Conservation (phyloP, 2,113 vertebrate genomes). For the Myiozetetes cayanensis region DNA sequence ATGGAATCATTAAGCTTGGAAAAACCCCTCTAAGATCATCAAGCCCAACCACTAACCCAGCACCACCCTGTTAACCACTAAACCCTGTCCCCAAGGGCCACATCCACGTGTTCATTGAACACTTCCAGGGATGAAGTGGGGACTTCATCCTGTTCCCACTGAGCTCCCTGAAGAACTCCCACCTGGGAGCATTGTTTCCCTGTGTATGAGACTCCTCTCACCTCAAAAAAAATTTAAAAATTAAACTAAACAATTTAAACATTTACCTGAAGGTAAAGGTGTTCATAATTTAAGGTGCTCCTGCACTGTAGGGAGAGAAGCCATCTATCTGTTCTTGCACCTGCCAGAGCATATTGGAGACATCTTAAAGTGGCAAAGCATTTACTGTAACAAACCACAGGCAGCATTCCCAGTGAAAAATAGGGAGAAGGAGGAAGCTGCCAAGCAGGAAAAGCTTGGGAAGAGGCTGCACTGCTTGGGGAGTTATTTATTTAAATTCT, state of each 20-base stretch:
- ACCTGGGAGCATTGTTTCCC: background rate
- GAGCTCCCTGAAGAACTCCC: background rate
- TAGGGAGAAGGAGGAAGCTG: background rate
- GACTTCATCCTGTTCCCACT: background rate
- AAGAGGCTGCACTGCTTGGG: background rate
- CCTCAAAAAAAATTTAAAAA: background rate
- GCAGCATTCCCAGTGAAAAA: background rate
- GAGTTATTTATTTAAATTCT: background rate
- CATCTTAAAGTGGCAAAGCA: background rate
- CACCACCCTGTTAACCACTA: background rate
- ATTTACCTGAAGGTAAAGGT: background rate
- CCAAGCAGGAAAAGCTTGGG: background rate
- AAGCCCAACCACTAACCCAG: background rate
- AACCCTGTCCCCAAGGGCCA: background rate
- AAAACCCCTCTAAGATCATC: background rate
- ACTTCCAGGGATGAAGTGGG: background rate
- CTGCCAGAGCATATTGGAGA: background rate
- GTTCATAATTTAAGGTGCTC: background rate
- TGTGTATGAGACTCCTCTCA: fast-evolving
- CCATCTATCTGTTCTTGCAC: background rate
- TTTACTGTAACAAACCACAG: background rate
- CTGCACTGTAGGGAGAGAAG: background rate
- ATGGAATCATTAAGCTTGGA: background rate
- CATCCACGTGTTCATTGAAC: background rate
- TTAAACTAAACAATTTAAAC: background rate